Conservation (phyloP, 2,113 vertebrate genomes). For the Rhynchomys soricoides region DNA sequence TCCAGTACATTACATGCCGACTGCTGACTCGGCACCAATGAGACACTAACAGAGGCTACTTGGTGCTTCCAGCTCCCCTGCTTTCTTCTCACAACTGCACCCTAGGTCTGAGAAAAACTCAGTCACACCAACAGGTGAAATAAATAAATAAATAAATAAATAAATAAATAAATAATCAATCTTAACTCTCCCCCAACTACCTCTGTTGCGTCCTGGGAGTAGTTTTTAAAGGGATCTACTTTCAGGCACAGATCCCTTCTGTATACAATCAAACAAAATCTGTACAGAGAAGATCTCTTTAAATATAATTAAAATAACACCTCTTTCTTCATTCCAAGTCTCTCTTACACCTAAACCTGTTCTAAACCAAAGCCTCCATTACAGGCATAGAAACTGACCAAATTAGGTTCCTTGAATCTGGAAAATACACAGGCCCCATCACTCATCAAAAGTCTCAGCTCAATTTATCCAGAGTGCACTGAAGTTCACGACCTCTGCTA, state of each 20-base stretch:
- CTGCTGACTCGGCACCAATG: not conserved
- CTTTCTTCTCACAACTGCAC: not conserved
- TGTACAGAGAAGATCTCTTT: not conserved
- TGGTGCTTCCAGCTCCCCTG: not conserved
- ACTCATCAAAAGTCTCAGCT: not conserved
- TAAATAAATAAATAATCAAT: too few relatives aligned
- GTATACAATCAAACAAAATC: not conserved
- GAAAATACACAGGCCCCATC: not conserved
- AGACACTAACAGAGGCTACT: not conserved
- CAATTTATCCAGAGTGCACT: not conserved
- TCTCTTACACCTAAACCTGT: not conserved
- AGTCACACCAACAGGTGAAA: too few relatives aligned
- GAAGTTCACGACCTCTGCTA: not conserved
- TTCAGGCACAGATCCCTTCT: not conserved
- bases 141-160: too few relatives aligned
- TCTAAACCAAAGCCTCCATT: not conserved
- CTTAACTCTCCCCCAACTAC: too few relatives aligned
- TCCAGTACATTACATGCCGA: not conserved
- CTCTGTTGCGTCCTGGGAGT: not conserved
- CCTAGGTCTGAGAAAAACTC: too few relatives aligned
- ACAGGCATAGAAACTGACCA: not conserved
- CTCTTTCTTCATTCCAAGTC: not conserved
- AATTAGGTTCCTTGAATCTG: not conserved
- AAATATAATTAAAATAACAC: not conserved
- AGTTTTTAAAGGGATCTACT: not conserved